These are phyloP conservation scores for Rhinichthys klamathensis DNA, from an alignment of 2,113 vertebrate species.

Conservation along the genomic window DNA sequence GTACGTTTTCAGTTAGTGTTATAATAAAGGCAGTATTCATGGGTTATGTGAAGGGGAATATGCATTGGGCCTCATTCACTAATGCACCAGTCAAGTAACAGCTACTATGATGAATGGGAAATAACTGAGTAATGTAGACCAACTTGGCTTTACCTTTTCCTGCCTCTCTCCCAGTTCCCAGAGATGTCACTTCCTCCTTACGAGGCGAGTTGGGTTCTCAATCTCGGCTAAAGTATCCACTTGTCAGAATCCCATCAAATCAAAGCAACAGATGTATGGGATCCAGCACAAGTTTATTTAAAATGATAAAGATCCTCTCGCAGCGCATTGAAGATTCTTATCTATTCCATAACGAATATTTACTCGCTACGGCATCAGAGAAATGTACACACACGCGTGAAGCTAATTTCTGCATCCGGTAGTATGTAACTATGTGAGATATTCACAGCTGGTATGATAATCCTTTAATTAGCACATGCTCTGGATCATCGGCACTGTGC, in stretches of 20 bases:
- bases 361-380: background rate
- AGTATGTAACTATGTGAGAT: slow-evolving; percentile 29
- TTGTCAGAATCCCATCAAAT: slow-evolving; percentile 31
- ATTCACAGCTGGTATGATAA: slow-evolving; percentile 38
- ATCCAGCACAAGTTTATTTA: background rate
- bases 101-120: background rate
- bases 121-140: background rate
- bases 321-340: background rate
- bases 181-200: slow-evolving; percentile 24
- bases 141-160: background rate
- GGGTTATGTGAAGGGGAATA: background rate
- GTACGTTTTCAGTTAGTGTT: background rate
- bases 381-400: slow-evolving; percentile 18
- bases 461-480: slow-evolving; percentile 31
- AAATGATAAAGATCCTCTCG: background rate
- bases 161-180: background rate
- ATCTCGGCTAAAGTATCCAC: slow-evolving; percentile 29
- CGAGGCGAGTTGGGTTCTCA: background rate
- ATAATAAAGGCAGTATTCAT: background rate
- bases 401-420: slow-evolving; percentile 15
- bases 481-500: slow-evolving; percentile 20
- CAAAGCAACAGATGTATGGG: background rate
- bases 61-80: background rate
- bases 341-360: background rate
- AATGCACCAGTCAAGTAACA: background rate